phyloP scores from a whole-genome alignment of 2,888 invertebrate species.

The Melinaea marsaeus region DNA sequence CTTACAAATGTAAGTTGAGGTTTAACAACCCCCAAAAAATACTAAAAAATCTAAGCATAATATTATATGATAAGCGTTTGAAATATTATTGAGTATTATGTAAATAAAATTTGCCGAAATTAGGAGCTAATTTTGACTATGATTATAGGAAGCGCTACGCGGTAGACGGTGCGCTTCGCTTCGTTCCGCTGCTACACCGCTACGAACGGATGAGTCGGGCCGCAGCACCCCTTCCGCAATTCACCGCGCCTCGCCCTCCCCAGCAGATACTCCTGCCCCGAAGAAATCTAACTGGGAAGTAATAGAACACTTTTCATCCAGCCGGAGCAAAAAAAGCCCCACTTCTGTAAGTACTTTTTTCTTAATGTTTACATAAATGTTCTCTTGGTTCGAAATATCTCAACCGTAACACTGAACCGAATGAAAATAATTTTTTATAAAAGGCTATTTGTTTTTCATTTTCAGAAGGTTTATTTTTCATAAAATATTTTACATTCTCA shows the following conservation, averaged over 20 bases:
- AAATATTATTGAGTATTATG: too few relatives aligned
- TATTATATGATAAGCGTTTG: too few relatives aligned
- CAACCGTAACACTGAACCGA: too few relatives aligned
- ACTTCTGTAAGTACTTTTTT: constrained; percentile 54
- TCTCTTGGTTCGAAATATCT: background rate
- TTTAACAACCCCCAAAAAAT: too few relatives aligned
- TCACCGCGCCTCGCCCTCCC: constrained; percentile 70
- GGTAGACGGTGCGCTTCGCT: constrained; percentile 79
- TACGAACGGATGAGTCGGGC: constrained; percentile 59
- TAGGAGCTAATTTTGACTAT: background rate
- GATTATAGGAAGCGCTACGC: constrained; percentile 77
- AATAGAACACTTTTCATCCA: constrained; percentile 89
- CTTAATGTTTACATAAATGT: constrained; percentile 1
- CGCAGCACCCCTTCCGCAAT: constrained; percentile 63
- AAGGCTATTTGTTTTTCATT: too few relatives aligned
- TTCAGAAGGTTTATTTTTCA: too few relatives aligned
- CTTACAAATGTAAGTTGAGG: too few relatives aligned
- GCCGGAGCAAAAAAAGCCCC: constrained; percentile 76
- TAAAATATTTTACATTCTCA: too few relatives aligned
- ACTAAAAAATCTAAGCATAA: too few relatives aligned
- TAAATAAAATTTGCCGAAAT: background rate
- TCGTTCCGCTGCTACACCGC: constrained; percentile 65
- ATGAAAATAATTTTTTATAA: too few relatives aligned
- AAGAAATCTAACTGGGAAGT: constrained; percentile 95
- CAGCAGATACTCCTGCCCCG: constrained; percentile 76